A percentile compares a stretch with the other conserved stretches of the same genome.
Evolutionary conservation across 1,140 invertebrate species (phyloP).

Genomic region (Aethina tumida): DNA sequence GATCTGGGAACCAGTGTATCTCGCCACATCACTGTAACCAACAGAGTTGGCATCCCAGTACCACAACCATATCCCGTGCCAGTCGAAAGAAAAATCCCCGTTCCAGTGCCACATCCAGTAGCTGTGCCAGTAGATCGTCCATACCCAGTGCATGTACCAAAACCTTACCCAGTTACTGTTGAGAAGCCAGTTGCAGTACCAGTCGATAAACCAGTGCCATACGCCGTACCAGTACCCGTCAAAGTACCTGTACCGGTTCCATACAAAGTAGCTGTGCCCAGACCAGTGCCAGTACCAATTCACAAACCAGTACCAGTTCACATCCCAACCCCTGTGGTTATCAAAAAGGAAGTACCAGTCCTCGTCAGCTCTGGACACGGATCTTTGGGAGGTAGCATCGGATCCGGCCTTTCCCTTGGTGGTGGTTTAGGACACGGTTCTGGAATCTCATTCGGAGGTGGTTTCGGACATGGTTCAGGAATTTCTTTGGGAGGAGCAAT

Average conservation of each 20-base stretch:
- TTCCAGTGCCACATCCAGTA: conserved; percentile 27
- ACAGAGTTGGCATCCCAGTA: conserved; percentile 19
- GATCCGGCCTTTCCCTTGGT: too few species aligned
- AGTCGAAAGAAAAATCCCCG: conserved; percentile 20
- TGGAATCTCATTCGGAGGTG: too few species aligned
- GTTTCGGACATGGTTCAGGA: too few species aligned
- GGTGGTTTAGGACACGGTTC: too few species aligned
- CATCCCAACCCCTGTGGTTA: conserved; percentile 13
- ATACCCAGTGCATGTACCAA: conserved; percentile 37
- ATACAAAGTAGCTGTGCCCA: conserved; percentile 20
- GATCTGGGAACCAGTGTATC: conserved; percentile 18
- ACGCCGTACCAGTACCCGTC: conserved; percentile 22
- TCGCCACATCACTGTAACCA: conserved; percentile 23
- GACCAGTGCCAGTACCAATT: conserved; percentile 17
- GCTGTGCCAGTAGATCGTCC: conserved; percentile 29
- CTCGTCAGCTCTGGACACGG: too few species aligned
- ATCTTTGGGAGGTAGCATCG: too few species aligned
- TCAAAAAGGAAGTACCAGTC: conserved; percentile 20
- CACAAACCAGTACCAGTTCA: conserved; percentile 16
- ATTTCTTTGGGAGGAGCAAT: too few species aligned
- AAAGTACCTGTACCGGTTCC: conserved; percentile 22
- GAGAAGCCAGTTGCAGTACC: conserved; percentile 35
- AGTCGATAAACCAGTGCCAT: conserved; percentile 24
- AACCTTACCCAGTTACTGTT: conserved; percentile 42
- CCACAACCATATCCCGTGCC: conserved; percentile 25